Evolutionary conservation across 2,888 invertebrate genomes (phyloP).

Genomic region (Cosmopolites sordidus): DNA sequence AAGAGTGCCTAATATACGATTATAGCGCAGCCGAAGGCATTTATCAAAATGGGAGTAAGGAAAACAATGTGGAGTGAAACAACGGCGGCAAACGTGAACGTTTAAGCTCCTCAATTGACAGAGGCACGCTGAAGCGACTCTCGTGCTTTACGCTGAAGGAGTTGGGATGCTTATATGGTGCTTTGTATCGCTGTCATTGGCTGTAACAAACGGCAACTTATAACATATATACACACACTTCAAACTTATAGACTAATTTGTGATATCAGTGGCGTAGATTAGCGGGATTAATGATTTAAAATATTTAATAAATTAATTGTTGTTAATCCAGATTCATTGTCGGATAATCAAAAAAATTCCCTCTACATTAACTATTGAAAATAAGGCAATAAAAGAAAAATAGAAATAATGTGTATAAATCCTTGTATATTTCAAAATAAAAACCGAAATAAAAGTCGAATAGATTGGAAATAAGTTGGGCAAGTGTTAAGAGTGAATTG

Average conservation of each 20-base stretch:
- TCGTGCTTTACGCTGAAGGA: constrained; percentile 20
- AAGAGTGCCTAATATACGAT: constrained; percentile 2
- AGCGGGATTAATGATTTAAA: no score
- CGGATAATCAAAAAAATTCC: no score
- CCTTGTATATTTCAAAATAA: no score
- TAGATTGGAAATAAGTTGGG: no score
- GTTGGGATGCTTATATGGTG: constrained; percentile 24
- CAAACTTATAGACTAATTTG: constrained; percentile 25
- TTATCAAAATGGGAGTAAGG: constrained; percentile 21
- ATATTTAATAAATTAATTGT: neutral
- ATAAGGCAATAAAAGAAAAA: no score
- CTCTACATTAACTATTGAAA: no score
- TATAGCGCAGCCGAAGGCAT: constrained; percentile 8
- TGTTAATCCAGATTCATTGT: no score
- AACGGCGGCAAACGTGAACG: constrained; percentile 23
- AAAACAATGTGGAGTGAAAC: constrained; percentile 22
- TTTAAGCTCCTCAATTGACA: constrained; percentile 25
- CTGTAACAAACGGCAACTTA: constrained; percentile 20
- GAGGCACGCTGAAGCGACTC: constrained; percentile 21
- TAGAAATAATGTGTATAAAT: no score
- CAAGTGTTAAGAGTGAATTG: no score
- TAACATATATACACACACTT: constrained; percentile 24
- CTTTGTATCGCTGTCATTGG: constrained; percentile 26
- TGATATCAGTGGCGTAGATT: constrained; percentile 13
- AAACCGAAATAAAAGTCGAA: no score